Conservation (phyloP, 92 coral and sea anemone genomes). For the Muricea muricata region DNA sequence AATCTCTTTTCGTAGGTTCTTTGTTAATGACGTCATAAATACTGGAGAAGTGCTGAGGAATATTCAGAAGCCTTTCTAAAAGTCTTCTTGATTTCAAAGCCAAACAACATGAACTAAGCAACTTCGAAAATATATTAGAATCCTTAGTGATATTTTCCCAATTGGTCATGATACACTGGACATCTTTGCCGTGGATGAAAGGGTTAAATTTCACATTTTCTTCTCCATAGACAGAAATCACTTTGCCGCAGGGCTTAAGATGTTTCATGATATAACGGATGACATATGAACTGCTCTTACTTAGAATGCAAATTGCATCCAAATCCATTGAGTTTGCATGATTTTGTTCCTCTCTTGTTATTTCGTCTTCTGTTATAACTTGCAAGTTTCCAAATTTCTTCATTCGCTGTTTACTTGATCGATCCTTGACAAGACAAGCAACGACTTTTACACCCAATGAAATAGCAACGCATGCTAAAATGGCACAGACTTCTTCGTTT, state of each 20-base stretch:
- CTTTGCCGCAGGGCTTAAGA: constrained; percentile 59
- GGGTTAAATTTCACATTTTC: constrained; percentile 34
- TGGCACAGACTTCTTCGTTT: not conserved
- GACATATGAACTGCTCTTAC: constrained; percentile 37
- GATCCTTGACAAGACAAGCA: not conserved
- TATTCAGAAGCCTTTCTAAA: constrained; percentile 29
- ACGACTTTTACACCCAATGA: not conserved
- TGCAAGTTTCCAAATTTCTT: not conserved
- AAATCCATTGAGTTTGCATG: constrained; percentile 25
- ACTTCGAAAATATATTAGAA: constrained; percentile 28
- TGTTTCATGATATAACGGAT: constrained; percentile 41
- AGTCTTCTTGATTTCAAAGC: constrained; percentile 44
- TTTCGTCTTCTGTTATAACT: not conserved
- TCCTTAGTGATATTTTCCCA: constrained; percentile 42
- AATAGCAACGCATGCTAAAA: not conserved
- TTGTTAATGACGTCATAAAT: constrained; percentile 35
- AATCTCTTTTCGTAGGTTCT: not conserved
- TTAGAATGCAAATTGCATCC: constrained; percentile 56
- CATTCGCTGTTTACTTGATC: not conserved
- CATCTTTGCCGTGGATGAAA: constrained; percentile 30
- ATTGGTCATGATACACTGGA: constrained; percentile 54
- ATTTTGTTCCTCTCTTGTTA: not conserved
- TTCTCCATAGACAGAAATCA: constrained; percentile 48
- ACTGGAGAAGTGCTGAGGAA: constrained; percentile 47
- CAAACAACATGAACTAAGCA: constrained; percentile 42